Conservation (phyloP, 92 coral and sea anemone genomes). For the Actinostola sp. region DNA sequence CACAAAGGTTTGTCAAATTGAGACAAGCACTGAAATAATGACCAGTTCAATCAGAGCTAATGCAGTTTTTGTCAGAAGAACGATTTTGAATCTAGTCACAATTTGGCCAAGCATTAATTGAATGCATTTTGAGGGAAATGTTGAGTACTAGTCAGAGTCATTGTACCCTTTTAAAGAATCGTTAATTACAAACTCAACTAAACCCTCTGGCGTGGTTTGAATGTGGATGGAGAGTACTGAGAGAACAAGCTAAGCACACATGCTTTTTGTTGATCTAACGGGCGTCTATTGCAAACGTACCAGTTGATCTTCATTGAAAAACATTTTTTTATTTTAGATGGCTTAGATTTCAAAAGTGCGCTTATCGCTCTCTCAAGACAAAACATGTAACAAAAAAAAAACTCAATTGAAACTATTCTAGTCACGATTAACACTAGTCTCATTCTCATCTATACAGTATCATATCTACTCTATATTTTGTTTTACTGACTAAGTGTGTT, state of each 20-base stretch:
- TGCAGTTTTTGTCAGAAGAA: not conserved
- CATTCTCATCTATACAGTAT: too few relatives aligned
- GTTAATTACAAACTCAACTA: not conserved
- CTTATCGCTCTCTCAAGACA: too few relatives aligned
- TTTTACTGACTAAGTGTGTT: too few relatives aligned
- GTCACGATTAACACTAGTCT: too few relatives aligned
- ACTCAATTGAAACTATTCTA: too few relatives aligned
- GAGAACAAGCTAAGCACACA: not conserved
- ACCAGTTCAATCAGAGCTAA: not conserved
- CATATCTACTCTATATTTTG: too few relatives aligned
- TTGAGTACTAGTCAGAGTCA: not conserved
- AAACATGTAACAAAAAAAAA: too few relatives aligned
- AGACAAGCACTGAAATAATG: not conserved
- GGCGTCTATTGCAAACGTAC: not conserved
- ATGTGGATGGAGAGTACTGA: not conserved
- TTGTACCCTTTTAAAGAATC: not conserved
- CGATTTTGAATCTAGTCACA: not conserved
- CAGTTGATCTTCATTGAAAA: too few relatives aligned
- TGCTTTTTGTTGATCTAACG: not conserved
- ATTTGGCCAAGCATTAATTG: not conserved
- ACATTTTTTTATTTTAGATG: too few relatives aligned
- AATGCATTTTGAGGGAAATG: not conserved
- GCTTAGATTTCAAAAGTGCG: too few relatives aligned
- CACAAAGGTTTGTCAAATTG: constrained; percentile 7
- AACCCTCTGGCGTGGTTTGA: not conserved